A percentile compares a stretch with the other conserved stretches of the same genome.
These are phyloP conservation scores for Phalacrocorax brasilianus DNA, from an alignment of 2,113 vertebrate species.

Conservation along the genomic window DNA sequence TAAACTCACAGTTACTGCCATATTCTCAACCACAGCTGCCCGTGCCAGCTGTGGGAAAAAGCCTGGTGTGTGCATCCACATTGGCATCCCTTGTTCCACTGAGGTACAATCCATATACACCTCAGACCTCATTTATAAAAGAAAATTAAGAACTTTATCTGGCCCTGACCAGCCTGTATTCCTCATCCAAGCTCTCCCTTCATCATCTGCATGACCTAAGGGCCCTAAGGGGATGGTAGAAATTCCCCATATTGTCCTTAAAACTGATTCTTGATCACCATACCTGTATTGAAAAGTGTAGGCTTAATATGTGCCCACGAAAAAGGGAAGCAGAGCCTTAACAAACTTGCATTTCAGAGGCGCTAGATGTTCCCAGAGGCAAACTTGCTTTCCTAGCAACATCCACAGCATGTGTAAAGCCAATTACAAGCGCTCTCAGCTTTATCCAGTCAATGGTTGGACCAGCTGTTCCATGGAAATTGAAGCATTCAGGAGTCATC, in stretches of 20 bases:
- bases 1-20: not conserved
- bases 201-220: not conserved
- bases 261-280: not conserved
- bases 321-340: not conserved
- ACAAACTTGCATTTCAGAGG: not conserved
- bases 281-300: not conserved
- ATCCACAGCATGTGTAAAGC: not conserved
- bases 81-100: not conserved
- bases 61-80: not conserved
- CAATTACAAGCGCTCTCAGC: not conserved
- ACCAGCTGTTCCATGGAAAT: not conserved
- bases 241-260: not conserved
- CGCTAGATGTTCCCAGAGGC: not conserved
- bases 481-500: not conserved
- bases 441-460: not conserved
- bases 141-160: not conserved
- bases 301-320: not conserved
- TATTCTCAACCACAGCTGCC: not conserved
- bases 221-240: not conserved
- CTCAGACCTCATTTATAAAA: not conserved
- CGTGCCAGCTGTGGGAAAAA: not conserved
- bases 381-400: not conserved
- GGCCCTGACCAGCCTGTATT: not conserved
- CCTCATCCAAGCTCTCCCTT: not conserved
- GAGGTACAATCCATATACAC: not conserved